Percentiles rank a stretch among this genome's conserved stretches.
These are phyloP conservation scores for Gandaritis pyraliata DNA, from an alignment of 2,888 invertebrate genomes.

Conservation along the genomic window DNA sequence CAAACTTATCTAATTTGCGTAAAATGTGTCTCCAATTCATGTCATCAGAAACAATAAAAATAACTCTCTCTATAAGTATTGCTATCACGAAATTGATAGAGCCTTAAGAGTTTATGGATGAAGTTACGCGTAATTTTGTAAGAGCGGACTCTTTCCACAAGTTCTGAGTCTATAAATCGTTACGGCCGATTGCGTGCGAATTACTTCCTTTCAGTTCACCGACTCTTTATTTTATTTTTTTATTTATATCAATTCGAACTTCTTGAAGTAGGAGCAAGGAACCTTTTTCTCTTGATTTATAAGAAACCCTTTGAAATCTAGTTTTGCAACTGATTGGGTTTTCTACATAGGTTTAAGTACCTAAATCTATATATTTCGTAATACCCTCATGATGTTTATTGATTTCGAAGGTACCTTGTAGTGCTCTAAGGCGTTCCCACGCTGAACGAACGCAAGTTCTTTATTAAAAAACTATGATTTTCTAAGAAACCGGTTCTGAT, in stretches of 20 bases:
- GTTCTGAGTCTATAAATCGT: conserved; percentile 66
- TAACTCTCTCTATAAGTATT: conserved; percentile 17
- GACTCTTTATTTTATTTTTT: conserved; percentile 46
- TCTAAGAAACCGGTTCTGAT: conserved; percentile 55
- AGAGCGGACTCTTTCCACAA: conserved; percentile 55
- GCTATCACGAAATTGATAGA: conserved; percentile 33
- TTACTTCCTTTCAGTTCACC: conserved; percentile 61
- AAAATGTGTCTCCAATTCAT: conserved; percentile 20
- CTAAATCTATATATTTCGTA: conserved; percentile 3
- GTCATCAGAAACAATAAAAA: conserved; percentile 20
- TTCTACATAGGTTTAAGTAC: neutral
- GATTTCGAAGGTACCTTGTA: neutral
- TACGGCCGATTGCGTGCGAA: conserved; percentile 66
- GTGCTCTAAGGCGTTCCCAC: conserved; percentile 23
- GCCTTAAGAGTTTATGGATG: conserved; percentile 51
- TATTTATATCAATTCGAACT: conserved; percentile 48
- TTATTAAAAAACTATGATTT: conserved; percentile 47
- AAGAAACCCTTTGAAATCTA: neutral
- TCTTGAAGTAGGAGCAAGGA: conserved; percentile 35
- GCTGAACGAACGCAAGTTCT: conserved; percentile 37
- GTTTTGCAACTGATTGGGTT: conserved; percentile 3
- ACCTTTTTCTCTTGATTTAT: conserved; percentile 12
- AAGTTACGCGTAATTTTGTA: conserved; percentile 51
- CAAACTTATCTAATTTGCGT: conserved; percentile 15
- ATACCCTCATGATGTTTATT: conserved; percentile 1